Base-by-base conservation (phyloP, 92 coral and sea anemone species). In the Umimayanthus kanabou region DNA sequence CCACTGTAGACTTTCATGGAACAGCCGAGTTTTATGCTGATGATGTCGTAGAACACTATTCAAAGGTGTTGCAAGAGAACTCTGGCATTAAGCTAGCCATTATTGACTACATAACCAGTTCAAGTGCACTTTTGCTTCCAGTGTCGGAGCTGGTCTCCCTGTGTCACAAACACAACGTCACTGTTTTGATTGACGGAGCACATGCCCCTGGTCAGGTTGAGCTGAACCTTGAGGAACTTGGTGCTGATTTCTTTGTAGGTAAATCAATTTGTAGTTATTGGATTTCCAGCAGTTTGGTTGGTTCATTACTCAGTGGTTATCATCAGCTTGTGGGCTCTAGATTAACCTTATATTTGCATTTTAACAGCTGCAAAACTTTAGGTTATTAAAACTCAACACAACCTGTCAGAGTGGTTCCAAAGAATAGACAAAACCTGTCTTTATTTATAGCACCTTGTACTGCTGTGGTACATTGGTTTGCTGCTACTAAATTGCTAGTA, bases 221-320 rank as follows among this genome's bases (percentile, higher is more conserved):
- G 14, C 57, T 94, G 88, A 93, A 94, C 57, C 92, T 94, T 11
- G 94, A 94, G 53, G 90, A 91, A 40, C 90, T 94, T 76, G 93
- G 91, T 77, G 98, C 98, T 49, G 98, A 94, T 88, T 94, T 94
- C 76, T 94, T 85, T 90, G 91, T 92, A 47, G 96, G 96, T 94
- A 82, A 77, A 92, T 93, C 10, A n/a, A 4, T 61, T 61, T 61
- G 69, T 22, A 18, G 69, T 25, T 9, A 16, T 42, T 75, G 14
- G 55, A 75, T 39, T 75, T 75, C 25, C 43, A 25, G 25, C n/a
- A 20, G 9, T 39, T 74, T 67, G 2, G 0, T 67, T 23, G 30
- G 73, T 53, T 53, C 58, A 53, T 16, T 53, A 67, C 73, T 23
- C 73, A 23, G n/a, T 67, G 73, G 29, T n/a, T 9, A 67, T 67